Evolutionary conservation across 1,140 invertebrate genomes (phyloP).

Genomic region (Thaumetopoea pityocampa): DNA sequence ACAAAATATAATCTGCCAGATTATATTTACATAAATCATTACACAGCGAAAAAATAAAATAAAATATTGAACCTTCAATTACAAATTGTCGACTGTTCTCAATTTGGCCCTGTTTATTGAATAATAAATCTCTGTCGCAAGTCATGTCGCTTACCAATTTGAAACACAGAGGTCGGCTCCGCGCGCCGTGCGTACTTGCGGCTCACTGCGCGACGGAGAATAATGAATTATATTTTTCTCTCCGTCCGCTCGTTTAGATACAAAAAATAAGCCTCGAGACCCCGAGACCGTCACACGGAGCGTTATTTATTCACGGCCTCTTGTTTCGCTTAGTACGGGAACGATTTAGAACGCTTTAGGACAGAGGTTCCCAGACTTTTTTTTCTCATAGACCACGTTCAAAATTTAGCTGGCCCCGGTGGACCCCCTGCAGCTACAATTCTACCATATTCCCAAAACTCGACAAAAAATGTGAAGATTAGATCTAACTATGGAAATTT

Average conservation of each 20-base stretch:
- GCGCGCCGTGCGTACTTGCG: constrained; percentile 31
- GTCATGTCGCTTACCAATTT: constrained; percentile 28
- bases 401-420: too few species aligned
- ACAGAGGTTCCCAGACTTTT: background rate
- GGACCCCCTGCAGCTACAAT: too few species aligned
- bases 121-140: background rate
- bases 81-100: too few species aligned
- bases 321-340: background rate
- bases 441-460: too few species aligned
- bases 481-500: too few species aligned
- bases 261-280: constrained; percentile 28
- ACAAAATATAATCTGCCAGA: too few species aligned
- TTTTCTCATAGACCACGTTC: background rate
- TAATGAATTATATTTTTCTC: constrained; percentile 39
- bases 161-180: constrained; percentile 36
- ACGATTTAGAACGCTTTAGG: too few species aligned
- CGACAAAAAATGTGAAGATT: too few species aligned
- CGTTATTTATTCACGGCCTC: constrained; percentile 22
- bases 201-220: constrained; percentile 23
- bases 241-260: constrained; percentile 36
- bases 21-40: too few species aligned
- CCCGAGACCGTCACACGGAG: constrained; percentile 8
- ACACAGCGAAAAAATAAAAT: too few species aligned
- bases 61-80: too few species aligned
- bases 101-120: background rate